Conservation (phyloP, 2,797 vertebrate species). For the Allenopithecus nigroviridis region DNA sequence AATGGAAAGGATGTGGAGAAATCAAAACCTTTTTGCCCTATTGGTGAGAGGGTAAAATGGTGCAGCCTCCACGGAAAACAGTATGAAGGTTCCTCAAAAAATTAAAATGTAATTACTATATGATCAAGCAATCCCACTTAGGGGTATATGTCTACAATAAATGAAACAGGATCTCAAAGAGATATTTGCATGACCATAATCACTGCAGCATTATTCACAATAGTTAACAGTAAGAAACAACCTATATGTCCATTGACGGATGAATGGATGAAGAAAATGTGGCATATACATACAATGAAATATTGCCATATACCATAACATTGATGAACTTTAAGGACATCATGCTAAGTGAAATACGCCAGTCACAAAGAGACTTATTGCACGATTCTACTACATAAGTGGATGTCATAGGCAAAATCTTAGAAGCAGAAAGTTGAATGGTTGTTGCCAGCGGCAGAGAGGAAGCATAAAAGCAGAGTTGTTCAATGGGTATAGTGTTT, state of each 20-base stretch:
- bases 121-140: neutral
- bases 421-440: neutral
- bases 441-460: neutral
- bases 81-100: neutral
- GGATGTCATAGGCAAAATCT: neutral
- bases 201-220: neutral
- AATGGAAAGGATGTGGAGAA: neutral
- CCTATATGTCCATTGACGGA: neutral
- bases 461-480: neutral
- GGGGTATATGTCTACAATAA: neutral
- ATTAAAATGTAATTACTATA: neutral
- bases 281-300: neutral
- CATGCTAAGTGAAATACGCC: neutral
- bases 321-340: neutral
- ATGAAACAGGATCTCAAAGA: neutral
- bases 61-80: neutral
- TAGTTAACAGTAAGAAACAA: neutral
- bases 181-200: neutral
- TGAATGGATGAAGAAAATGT: neutral
- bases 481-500: neutral
- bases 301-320: neutral
- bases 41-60: neutral
- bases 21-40: neutral
- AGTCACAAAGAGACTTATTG: neutral
- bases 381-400: neutral